Base-by-base conservation (phyloP, 1,140 invertebrate species). In the Drosophila pruinosa region DNA sequence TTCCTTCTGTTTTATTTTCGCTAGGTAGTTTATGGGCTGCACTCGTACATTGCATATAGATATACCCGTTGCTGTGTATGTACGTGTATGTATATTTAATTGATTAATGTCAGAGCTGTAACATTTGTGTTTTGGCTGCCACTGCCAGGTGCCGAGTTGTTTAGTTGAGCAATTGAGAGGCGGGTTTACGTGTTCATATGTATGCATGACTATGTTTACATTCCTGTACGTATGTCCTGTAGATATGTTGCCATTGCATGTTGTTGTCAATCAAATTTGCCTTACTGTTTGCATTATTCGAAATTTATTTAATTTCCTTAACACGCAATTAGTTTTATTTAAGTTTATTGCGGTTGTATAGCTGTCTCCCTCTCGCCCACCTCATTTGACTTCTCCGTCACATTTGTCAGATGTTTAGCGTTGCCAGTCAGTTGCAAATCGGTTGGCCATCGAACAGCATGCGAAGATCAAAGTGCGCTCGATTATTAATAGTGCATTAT, bases 321-420 rank as follows among this genome's bases (percentile, higher is more conserved):
- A 89, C 82, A 88, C 82, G 82, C 82, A 89, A 89, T 89, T 89
- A 89, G 79, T 89, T 89, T 89, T 89, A 79, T 89, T 89, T 85
- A 89, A 89, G 75, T 89, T 89, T 83, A 83, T 89, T 89, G 83
- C 83, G 83, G 83, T 89, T 89, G 76, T 79, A 72, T 58, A 36
- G 70, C 58, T 52, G 45, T 77, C 76, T 70, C 73, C 21, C 54
- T 78, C 63, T 56, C 10, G 15, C 57, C 24, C 63, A 65, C 28
- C 34, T 34, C 59, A n/a, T 3, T 24, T 12, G 19, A 59, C 34
- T 57, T 48, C 39, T 71, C 15, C 28, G 12, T 59, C 56, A 70
- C 59, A 47, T 74, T 62, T 81, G 82, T 88, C 83, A 72, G 54
- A 69, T 82, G 78, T 67, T 86, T 86, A 75, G 82, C 82, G 75